Conservation (phyloP, 53 echinoderm and acorn worm genomes). For the Temnopleurus reevesii region DNA sequence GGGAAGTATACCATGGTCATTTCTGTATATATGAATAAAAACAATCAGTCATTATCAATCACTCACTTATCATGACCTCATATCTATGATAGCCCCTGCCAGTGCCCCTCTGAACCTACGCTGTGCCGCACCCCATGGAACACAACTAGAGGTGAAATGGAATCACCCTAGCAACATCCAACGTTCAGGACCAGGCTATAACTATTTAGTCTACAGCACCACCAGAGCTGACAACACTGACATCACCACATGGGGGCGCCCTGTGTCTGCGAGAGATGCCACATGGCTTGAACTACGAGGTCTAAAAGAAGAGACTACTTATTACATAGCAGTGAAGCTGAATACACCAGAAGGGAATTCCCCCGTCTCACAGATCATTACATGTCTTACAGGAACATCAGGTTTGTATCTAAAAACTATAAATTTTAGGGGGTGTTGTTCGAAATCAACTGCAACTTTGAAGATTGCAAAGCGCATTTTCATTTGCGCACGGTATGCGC, state of each 20-base stretch:
- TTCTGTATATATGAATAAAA: no score
- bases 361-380: constrained; percentile 64
- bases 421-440: no score
- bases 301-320: constrained; percentile 69
- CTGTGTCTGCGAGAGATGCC: constrained; percentile 59
- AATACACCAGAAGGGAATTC: constrained; percentile 85
- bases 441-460: no score
- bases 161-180: constrained; percentile 72
- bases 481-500: no score
- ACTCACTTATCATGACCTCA: no score
- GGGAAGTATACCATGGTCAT: no score
- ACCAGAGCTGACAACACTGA: constrained; percentile 58
- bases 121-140: constrained; percentile 59
- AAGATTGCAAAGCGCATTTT: no score
- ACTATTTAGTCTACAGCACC: constrained; percentile 82
- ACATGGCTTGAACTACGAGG: constrained; percentile 61
- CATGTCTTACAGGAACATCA: constrained; percentile 42
- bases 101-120: constrained; percentile 63
- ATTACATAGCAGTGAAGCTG: constrained; percentile 70
- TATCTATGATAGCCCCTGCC: constrained; percentile 74
- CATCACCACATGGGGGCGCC: constrained; percentile 60
- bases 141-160: constrained; percentile 77
- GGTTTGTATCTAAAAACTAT: no score
- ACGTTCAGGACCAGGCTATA: constrained; percentile 66
- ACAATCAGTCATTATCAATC: no score